Percentiles rank a stretch among this genome's conserved stretches.
These are phyloP conservation scores for Bombus terrestris DNA, from an alignment of 1,140 invertebrate species.

Conservation along the genomic window DNA sequence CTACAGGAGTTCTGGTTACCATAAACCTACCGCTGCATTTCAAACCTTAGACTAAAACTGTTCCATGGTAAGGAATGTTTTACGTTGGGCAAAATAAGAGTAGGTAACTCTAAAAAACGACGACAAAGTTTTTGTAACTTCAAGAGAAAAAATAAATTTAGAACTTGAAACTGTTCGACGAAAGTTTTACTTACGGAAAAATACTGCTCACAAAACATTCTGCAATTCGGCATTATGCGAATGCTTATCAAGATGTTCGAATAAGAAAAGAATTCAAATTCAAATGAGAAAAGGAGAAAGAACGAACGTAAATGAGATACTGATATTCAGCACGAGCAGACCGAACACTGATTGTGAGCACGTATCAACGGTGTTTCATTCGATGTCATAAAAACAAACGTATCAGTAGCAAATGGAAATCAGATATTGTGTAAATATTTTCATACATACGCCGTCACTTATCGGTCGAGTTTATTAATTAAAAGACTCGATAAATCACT, in stretches of 20 bases:
- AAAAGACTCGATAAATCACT: background rate
- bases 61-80: background rate
- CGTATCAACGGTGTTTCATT: background rate
- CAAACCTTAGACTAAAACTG: background rate
- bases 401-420: slow-evolving; percentile 2
- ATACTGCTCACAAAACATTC: no score
- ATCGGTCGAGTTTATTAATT: background rate
- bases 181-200: no score
- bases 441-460: background rate
- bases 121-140: no score
- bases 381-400: background rate
- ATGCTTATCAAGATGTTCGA: background rate
- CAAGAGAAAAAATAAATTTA: background rate
- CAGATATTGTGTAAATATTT: slow-evolving; percentile 31
- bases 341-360: background rate
- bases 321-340: background rate
- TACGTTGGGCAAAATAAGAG: background rate
- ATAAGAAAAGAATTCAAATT: no score
- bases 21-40: background rate
- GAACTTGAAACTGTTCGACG: background rate
- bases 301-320: background rate
- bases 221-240: no score
- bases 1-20: background rate
- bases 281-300: no score
- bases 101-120: no score